A percentile compares a stretch with the other conserved stretches of the same genome.
Conservation (phyloP, 2,113 vertebrate species). For the Artemisiospiza belli region DNA sequence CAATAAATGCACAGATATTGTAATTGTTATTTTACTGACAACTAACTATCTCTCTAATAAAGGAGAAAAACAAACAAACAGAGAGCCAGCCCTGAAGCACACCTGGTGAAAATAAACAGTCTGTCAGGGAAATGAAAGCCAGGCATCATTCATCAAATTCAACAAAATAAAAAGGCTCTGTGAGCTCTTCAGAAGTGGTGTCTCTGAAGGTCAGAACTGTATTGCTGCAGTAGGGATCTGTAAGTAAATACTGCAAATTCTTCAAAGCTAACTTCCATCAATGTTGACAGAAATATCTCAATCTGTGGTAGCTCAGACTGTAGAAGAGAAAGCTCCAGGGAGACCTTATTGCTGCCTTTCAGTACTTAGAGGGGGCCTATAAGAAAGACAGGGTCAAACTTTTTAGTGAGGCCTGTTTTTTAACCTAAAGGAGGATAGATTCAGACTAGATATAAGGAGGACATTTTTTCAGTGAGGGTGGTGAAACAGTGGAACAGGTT, state of each 20-base stretch:
- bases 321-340: background rate
- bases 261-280: conserved; percentile 11
- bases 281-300: conserved; percentile 13
- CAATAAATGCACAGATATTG: conserved; percentile 20
- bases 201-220: conserved; percentile 31
- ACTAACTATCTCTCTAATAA: conserved; percentile 26
- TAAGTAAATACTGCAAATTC: conserved; percentile 7
- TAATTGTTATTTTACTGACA: conserved; percentile 37
- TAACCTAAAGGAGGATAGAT: background rate
- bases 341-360: background rate
- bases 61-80: conserved; percentile 17
- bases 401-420: background rate
- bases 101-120: conserved; percentile 40
- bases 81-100: background rate
- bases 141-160: conserved; percentile 19
- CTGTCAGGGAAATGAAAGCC: conserved; percentile 42
- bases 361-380: background rate
- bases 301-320: background rate
- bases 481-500: background rate
- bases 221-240: background rate
- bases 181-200: conserved; percentile 4
- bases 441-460: background rate
- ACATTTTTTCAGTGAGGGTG: background rate
- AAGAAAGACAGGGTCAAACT: background rate
- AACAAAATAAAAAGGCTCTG: background rate